Percentiles rank a stretch among this genome's conserved stretches.
Evolutionary conservation across 2,888 invertebrate species (phyloP).

Genomic region (Ophraella communa): DNA sequence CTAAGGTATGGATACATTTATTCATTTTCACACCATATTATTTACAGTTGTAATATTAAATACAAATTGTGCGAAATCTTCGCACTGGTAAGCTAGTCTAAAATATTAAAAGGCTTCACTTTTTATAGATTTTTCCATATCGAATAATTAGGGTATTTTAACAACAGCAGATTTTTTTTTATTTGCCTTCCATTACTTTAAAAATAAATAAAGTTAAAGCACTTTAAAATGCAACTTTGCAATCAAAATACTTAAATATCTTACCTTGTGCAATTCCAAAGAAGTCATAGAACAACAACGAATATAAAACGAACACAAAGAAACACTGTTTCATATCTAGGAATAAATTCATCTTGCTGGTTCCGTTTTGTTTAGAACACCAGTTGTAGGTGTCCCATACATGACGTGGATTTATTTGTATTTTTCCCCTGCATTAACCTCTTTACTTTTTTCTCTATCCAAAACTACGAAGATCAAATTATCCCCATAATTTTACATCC

Average conservation of each 20-base stretch:
- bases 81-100: too few relatives aligned
- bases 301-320: conserved; percentile 46
- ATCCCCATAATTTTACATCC: neutral
- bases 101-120: too few relatives aligned
- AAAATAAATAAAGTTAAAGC: too few relatives aligned
- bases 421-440: neutral
- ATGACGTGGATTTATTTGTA: conserved; percentile 24
- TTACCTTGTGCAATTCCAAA: conserved; percentile 50
- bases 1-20: too few relatives aligned
- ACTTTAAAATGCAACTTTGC: too few relatives aligned
- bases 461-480: neutral
- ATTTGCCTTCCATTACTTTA: too few relatives aligned
- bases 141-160: too few relatives aligned
- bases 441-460: neutral
- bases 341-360: conserved; percentile 41
- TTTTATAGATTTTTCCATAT: too few relatives aligned
- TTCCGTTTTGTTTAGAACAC: conserved; percentile 46
- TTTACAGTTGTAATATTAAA: too few relatives aligned
- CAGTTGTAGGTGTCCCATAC: conserved; percentile 17
- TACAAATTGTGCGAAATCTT: too few relatives aligned
- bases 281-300: conserved; percentile 41
- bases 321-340: conserved; percentile 54
- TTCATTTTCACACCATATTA: too few relatives aligned
- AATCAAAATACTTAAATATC: conserved; percentile 5
- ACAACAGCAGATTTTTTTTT: too few relatives aligned